Conservation (phyloP, 2,797 vertebrate species). For the Hapalemur alaotrensis region DNA sequence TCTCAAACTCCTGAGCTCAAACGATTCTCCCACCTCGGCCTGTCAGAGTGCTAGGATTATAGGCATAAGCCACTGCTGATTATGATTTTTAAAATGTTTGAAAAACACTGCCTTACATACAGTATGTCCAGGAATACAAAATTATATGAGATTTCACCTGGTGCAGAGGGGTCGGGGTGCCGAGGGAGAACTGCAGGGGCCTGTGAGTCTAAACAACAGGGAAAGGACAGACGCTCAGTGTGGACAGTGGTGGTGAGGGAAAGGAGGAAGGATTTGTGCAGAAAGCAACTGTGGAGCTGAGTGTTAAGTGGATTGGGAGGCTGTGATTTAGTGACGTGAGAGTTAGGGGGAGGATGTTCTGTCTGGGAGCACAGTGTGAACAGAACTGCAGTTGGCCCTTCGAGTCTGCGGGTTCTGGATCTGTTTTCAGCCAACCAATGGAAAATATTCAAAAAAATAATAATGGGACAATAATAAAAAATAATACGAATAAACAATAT, state of each 20-base stretch:
- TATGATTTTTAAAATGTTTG: not conserved
- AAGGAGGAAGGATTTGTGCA: not conserved
- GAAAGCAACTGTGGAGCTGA: not conserved
- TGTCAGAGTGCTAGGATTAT: too few relatives aligned
- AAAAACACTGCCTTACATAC: not conserved
- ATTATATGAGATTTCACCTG: not conserved
- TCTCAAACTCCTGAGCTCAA: too few relatives aligned
- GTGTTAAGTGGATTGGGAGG: not conserved
- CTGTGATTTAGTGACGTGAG: not conserved
- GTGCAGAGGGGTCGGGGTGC: too few relatives aligned
- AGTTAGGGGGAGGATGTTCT: not conserved
- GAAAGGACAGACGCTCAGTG: not conserved
- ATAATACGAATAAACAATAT: not conserved
- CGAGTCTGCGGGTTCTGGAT: not conserved
- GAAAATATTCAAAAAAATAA: not conserved
- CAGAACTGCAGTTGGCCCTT: too few relatives aligned
- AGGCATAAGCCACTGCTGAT: too few relatives aligned
- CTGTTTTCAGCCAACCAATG: not conserved
- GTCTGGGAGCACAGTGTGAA: not conserved
- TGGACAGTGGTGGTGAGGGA: not conserved
- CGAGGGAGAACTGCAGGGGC: not conserved
- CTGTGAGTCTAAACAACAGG: not conserved
- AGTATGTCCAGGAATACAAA: not conserved
- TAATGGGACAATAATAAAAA: not conserved
- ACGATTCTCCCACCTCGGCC: rapidly evolving